Evolutionary conservation across 2,113 vertebrate species (phyloP).

Genomic region (Ictalurus furcatus): DNA sequence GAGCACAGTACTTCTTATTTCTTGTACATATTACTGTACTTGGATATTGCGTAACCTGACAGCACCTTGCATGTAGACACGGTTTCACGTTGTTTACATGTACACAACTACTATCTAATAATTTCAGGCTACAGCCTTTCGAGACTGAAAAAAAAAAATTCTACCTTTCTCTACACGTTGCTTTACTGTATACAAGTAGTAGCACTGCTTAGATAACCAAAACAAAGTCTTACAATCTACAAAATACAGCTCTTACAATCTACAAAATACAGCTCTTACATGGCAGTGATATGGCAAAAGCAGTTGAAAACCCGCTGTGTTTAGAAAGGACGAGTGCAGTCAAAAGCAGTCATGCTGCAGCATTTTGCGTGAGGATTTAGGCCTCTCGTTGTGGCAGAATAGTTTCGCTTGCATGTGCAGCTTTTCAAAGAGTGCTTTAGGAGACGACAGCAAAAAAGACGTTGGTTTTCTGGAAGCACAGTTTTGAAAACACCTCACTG

Average conservation of each 20-base stretch:
- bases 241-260: background rate
- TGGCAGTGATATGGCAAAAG: background rate
- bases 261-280: background rate
- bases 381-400: conserved; percentile 29
- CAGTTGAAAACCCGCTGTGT: background rate
- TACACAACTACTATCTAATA: background rate
- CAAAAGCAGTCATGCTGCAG: conserved; percentile 10
- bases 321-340: conserved; percentile 22
- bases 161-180: background rate
- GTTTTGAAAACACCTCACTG: background rate
- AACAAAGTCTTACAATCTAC: background rate
- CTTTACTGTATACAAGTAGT: background rate
- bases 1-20: too few species aligned
- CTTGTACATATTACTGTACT: background rate
- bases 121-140: background rate
- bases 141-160: background rate
- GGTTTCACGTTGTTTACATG: background rate
- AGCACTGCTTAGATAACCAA: background rate
- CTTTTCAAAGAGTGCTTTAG: conserved; percentile 16
- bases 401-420: conserved; percentile 42
- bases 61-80: background rate
- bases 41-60: background rate
- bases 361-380: conserved; percentile 6
- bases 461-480: background rate
- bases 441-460: background rate